Percentiles rank a stretch among this genome's conserved stretches.
Conservation (phyloP, 2,888 invertebrate species). For the Drepana falcataria region DNA sequence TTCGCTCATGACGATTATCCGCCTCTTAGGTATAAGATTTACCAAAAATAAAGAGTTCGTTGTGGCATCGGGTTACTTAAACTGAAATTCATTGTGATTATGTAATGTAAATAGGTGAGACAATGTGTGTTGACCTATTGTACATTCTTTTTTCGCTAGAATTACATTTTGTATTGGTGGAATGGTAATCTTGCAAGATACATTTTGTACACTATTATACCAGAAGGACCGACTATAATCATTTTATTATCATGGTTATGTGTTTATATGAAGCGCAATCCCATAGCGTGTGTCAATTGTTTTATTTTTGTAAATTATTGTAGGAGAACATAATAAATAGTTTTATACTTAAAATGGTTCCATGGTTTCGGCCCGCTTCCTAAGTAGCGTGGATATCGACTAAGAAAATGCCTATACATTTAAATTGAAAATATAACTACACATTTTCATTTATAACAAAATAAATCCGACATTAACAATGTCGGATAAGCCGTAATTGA, state of each 20-base stretch:
- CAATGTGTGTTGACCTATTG: no score
- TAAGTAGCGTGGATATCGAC: no score
- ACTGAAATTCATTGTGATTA: not conserved
- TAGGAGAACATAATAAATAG: no score
- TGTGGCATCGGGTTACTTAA: conserved; percentile 2
- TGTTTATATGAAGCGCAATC: not conserved
- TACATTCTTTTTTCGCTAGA: not conserved
- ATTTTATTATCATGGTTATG: not conserved
- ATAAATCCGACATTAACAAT: no score
- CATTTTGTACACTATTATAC: not conserved
- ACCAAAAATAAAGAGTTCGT: conserved; percentile 38
- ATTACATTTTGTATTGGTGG: not conserved
- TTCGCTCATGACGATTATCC: conserved; percentile 65
- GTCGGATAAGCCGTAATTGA: no score
- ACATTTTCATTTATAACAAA: no score
- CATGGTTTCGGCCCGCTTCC: no score
- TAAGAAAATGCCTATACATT: no score
- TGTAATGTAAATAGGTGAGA: not conserved
- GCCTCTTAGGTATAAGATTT: conserved; percentile 66
- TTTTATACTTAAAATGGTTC: no score
- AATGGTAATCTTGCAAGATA: not conserved
- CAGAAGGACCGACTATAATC: not conserved
- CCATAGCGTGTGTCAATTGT: not conserved
- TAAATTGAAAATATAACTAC: no score
- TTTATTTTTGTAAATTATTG: not conserved